Evolutionary conservation across 2,888 invertebrate species (phyloP), one percentile per base, ranked within the genome.

Genomic region (Epirrita christyi): DNA sequence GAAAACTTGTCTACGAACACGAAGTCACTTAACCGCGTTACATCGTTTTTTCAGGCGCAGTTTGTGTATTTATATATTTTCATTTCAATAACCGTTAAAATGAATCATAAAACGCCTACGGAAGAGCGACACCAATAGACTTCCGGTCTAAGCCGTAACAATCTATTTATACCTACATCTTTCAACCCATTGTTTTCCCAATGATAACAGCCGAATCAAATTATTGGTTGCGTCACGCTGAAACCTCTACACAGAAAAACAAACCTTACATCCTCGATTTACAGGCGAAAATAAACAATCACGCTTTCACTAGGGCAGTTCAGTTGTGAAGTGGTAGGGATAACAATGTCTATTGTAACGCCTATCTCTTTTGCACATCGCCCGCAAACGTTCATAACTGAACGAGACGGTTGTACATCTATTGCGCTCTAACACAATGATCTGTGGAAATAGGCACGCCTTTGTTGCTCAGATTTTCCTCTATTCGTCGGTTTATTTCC

Each of bases 331-430:
- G 70, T 76, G 78, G 90, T 80, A 78, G 91, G 91, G 90, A 89
- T 91, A 89, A 92, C 92, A 92, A 92, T 85, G 91, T 85, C 91
- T 89, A 92, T 92, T 92, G 91, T 91, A 73, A 75, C 79, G 80
- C 76, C 91, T 90, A 87, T 91, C 91, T 91, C 89, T 88, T 80
- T 90, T 86, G 85, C 86, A 76, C 80, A 80, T 82, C 81, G 77
- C 71, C 72, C 67, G 74, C 81, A 79, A 42, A 78, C 72, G 64
- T 63, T 66, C 82, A 83, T 85, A 87, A 73, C 45, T 73, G 83
- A 88, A 58, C 47, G 81, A 58, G 80, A 83, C 74, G 64, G 75
- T 64, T 58, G 63, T 72, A 71, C 28, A 11, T 41, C 72, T 62
- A 64, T 80, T 78, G 59, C 72, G 41, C 59, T 87, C 85, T 71